Conservation (phyloP, 1,140 invertebrate species). For the Drosophila miranda region DNA sequence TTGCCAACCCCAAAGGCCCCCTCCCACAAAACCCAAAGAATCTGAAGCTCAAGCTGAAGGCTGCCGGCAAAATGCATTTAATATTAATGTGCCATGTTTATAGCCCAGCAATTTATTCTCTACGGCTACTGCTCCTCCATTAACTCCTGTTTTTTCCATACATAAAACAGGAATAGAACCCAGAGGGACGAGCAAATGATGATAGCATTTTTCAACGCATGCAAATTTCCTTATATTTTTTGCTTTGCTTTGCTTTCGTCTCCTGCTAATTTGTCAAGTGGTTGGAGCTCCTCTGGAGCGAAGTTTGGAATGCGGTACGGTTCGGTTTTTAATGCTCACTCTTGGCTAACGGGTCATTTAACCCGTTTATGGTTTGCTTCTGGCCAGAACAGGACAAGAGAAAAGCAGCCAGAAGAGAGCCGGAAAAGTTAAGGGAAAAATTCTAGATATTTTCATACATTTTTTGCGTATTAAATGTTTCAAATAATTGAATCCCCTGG, state of each 20-base stretch:
- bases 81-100: conserved; percentile 76
- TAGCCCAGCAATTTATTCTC: conserved; percentile 69
- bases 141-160: conserved; percentile 29
- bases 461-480: too few species aligned
- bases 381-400: conserved; percentile 3
- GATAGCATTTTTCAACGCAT: conserved; percentile 66
- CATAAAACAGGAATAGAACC: conserved; percentile 13
- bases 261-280: conserved; percentile 68
- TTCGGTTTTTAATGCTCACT: conserved; percentile 14
- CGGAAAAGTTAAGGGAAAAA: too few species aligned
- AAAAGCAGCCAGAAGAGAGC: conserved; percentile 8
- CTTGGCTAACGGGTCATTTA: conserved; percentile 50
- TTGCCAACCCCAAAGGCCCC: not conserved
- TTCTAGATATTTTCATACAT: too few species aligned
- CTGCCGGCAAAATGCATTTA: conserved; percentile 65
- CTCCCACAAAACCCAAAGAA: conserved; percentile 2
- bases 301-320: conserved; percentile 21
- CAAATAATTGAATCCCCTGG: too few species aligned
- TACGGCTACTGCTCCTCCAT: conserved; percentile 5
- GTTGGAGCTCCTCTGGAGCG: conserved; percentile 2
- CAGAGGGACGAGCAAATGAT: conserved; percentile 45
- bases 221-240: conserved; percentile 56
- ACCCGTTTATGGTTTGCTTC: conserved; percentile 27
- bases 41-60: conserved; percentile 19
- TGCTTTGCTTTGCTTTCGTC: conserved; percentile 21